Evolutionary conservation across 2,888 invertebrate genomes (phyloP), one percentile per base, ranked within the genome.

Genomic region (Drosophila suboccidentalis): DNA sequence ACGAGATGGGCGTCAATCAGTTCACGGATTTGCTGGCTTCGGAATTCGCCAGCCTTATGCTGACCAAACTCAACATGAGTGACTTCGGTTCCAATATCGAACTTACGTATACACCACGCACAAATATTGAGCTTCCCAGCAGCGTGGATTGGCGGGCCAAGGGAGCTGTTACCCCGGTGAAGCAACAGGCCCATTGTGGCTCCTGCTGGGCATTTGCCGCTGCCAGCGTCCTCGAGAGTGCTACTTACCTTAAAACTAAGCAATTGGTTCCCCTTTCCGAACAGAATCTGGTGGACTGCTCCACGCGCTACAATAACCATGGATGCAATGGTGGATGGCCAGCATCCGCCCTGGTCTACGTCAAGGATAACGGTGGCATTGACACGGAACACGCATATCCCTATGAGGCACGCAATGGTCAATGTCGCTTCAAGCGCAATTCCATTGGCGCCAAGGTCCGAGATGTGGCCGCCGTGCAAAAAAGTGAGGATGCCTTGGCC

Each of bases 271-370:
- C 97, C 1, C 94, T 98, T 22, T 97, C 97, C 78, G 98, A 98
- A 93, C 98, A 98, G 93, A 98, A 98, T 93, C 94, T 98, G 71
- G 94, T 98, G 64, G 98, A 98, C 93, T 98, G 75, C 49, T 47
- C 71, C 0, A 4, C 2, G 6, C 97, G 97, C 91, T 97, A 94
- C 92, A 97, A 98, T 19, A 98, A 98, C 93, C 98, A 98, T 92
- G 98, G 98, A 0, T 98, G 98, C 92, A 98, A 98, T 91, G 98
- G 98, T 2, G 98, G 98, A 9, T 98, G 98, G 94, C 96, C 96
- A 91, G 96, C 96, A 82, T 95, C 96, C 0, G 96, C 98, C 53
- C 94, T 98, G 44, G 96, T 97, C 0, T 95, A 96, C 13, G 97
- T 98, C 91, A 97, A 97, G 54, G 95, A 96, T 66, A 98, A 98